phyloP scores from a whole-genome alignment of 64 coral and sea anemone species.

The Astreopora myriophthalma region DNA sequence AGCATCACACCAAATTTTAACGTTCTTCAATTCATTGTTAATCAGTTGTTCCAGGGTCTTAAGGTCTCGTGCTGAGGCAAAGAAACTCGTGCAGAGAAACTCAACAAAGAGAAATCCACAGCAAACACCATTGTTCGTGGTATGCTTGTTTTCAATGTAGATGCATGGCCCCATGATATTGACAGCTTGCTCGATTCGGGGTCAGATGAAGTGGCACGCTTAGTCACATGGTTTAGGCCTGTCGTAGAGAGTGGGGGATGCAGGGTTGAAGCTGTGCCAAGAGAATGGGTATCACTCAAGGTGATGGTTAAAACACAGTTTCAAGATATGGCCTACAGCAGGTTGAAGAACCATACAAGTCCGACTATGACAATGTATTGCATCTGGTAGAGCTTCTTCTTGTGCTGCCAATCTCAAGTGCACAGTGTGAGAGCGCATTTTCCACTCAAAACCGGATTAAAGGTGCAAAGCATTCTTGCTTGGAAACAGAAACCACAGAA shows the following conservation, averaged over 20 bases:
- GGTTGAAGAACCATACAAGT: conserved; percentile 10
- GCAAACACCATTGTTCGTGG: too few relatives aligned
- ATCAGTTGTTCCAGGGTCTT: too few relatives aligned
- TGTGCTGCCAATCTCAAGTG: not conserved
- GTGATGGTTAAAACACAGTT: not conserved
- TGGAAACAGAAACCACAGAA: too few relatives aligned
- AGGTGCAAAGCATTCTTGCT: not conserved
- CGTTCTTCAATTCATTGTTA: too few relatives aligned
- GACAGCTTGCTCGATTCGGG: too few relatives aligned
- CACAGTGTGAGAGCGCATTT: not conserved
- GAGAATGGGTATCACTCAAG: not conserved
- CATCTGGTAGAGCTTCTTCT: conserved; percentile 5
- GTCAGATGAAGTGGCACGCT: not conserved
- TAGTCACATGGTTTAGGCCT: not conserved
- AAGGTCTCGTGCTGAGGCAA: too few relatives aligned
- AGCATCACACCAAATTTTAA: too few relatives aligned
- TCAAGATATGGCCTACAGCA: not conserved
- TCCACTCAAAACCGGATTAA: too few relatives aligned
- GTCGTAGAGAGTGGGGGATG: not conserved
- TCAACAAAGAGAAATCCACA: too few relatives aligned
- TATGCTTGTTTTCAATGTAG: too few relatives aligned
- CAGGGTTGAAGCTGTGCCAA: not conserved
- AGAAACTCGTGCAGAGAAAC: too few relatives aligned
- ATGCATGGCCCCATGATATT: too few relatives aligned
- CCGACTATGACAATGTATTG: not conserved